Conservation (phyloP, 23 tunicate species). For the Diplosoma virens region DNA sequence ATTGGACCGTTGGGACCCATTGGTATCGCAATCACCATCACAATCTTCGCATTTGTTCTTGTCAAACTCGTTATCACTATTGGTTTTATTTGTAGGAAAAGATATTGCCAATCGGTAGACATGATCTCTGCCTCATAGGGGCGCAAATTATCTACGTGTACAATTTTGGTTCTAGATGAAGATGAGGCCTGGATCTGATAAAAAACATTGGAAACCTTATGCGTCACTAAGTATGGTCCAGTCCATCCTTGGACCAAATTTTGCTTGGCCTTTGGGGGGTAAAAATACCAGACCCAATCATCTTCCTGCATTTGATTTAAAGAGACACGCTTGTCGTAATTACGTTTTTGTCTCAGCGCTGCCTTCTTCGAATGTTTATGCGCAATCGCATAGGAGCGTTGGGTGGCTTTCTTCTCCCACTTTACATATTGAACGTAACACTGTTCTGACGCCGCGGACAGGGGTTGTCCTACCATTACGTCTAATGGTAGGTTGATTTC, state of each 20-base stretch:
- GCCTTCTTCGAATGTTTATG: not conserved
- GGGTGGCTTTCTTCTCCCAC: not conserved
- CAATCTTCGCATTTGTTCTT: too few species aligned
- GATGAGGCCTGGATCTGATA: too few species aligned
- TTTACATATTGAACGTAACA: not conserved
- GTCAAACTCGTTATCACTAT: too few species aligned
- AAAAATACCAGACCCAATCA: constrained; percentile 13
- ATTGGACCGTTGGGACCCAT: too few species aligned
- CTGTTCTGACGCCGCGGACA: not conserved
- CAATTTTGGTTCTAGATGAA: too few species aligned
- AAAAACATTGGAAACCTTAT: too few species aligned
- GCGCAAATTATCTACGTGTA: too few species aligned
- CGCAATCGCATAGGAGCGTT: not conserved
- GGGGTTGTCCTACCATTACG: not conserved
- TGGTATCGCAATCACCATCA: too few species aligned
- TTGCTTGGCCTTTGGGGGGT: constrained; percentile 8
- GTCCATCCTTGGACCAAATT: constrained; percentile 7
- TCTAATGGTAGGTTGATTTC: not conserved
- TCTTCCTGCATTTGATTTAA: not conserved
- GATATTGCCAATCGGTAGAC: too few species aligned
- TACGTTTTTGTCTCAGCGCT: not conserved
- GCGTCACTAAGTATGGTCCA: too few species aligned
- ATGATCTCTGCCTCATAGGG: too few species aligned
- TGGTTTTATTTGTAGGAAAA: too few species aligned
- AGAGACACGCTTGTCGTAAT: not conserved